Conservation (phyloP, 2,888 invertebrate species). For the Caenorhabditis parvicauda region DNA sequence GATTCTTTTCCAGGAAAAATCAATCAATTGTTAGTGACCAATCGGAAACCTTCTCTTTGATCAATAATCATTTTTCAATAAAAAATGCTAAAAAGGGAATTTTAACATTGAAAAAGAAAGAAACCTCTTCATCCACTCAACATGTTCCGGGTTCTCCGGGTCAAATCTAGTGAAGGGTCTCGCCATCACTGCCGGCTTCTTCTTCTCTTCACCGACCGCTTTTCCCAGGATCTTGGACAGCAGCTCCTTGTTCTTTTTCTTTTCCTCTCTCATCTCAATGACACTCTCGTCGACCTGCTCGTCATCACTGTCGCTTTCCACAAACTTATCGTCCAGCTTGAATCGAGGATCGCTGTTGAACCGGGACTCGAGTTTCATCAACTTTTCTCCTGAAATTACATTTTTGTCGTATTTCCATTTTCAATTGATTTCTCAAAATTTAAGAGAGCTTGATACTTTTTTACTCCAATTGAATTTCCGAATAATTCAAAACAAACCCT, state of each 20-base stretch:
- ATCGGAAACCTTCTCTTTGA: no score
- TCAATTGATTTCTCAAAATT: no score
- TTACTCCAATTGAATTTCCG: slow-evolving; percentile 1
- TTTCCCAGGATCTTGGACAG: slow-evolving; percentile 46
- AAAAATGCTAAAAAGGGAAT: background rate
- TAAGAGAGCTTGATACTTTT: no score
- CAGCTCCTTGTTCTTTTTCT: slow-evolving; percentile 36
- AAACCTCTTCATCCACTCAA: slow-evolving; percentile 43
- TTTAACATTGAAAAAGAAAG: no score
- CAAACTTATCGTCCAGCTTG: slow-evolving; percentile 39
- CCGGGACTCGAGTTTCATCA: slow-evolving; percentile 34
- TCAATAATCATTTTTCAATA: background rate
- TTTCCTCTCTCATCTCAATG: slow-evolving; percentile 38
- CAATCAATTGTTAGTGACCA: no score
- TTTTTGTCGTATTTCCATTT: no score
- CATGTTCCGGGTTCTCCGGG: slow-evolving; percentile 50
- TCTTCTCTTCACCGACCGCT: slow-evolving; percentile 24
- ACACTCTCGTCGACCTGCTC: slow-evolving; percentile 10
- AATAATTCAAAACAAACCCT: slow-evolving; percentile 8
- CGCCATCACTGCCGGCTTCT: slow-evolving; percentile 10
- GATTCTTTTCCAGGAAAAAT: no score
- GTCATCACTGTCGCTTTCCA: slow-evolving; percentile 19
- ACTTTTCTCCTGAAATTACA: slow-evolving; percentile 35
- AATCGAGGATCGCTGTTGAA: slow-evolving; percentile 42
- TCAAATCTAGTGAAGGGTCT: slow-evolving; percentile 45